Conservation (phyloP, 2,888 invertebrate species). For the Drosophila anceps region DNA sequence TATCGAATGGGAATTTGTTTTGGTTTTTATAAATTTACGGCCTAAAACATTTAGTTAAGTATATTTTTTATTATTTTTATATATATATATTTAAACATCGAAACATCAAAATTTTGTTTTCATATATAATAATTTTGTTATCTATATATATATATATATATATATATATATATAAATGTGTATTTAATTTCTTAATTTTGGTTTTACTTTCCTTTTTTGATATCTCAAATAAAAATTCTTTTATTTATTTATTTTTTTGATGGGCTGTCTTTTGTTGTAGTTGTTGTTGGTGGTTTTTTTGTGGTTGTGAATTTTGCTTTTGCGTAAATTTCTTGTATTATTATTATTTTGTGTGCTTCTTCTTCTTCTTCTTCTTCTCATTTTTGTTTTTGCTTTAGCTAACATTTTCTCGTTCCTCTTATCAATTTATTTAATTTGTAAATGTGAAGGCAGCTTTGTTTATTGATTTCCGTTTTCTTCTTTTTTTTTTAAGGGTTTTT, state of each 20-base stretch:
- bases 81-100: slow-evolving; percentile 58
- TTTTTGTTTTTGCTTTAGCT: slow-evolving; percentile 31
- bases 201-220: slow-evolving; percentile 7
- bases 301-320: slow-evolving; percentile 44
- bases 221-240: slow-evolving; percentile 13
- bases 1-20: slow-evolving; percentile 37
- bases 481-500: slow-evolving; percentile 54
- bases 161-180: slow-evolving; percentile 10
- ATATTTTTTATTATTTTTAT: slow-evolving; percentile 11
- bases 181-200: slow-evolving; percentile 18
- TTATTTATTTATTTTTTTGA: slow-evolving; percentile 19
- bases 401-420: slow-evolving; percentile 69
- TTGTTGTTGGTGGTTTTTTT: slow-evolving; percentile 38
- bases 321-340: slow-evolving; percentile 45
- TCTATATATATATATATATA: slow-evolving; percentile 33
- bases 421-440: slow-evolving; percentile 79
- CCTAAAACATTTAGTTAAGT: slow-evolving; percentile 61
- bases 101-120: slow-evolving; percentile 66
- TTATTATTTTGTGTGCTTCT: slow-evolving; percentile 79
- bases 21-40: slow-evolving; percentile 52
- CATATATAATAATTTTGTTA: slow-evolving; percentile 25
- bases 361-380: slow-evolving; percentile 6
- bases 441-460: slow-evolving; percentile 85
- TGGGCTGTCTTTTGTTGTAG: slow-evolving; percentile 16
- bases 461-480: slow-evolving; percentile 83